phyloP scores from a whole-genome alignment of 2,113 vertebrate genomes.

The Peucedramus taeniatus region DNA sequence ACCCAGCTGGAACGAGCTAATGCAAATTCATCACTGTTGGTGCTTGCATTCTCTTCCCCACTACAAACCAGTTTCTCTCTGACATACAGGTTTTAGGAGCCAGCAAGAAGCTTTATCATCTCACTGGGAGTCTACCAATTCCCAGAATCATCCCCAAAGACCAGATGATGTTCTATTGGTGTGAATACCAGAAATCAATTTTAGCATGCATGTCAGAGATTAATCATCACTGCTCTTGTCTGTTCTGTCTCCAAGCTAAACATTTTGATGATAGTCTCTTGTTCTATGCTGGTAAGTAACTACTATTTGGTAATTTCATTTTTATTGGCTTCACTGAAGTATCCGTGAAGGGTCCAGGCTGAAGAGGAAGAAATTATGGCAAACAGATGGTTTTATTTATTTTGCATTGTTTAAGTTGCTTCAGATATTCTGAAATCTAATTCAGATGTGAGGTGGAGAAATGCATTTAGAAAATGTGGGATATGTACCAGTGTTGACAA shows the following conservation, averaged over 20 bases:
- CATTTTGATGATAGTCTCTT: not conserved
- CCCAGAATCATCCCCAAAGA: not conserved
- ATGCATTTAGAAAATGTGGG: not conserved
- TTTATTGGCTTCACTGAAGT: not conserved
- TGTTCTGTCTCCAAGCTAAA: not conserved
- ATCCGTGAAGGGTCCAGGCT: not conserved
- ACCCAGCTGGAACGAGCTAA: not conserved
- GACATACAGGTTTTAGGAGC: not conserved
- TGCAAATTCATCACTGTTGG: not conserved
- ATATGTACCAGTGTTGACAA: slow-evolving; percentile 7
- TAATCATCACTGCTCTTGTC: not conserved
- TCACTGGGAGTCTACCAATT: not conserved
- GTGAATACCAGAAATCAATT: not conserved
- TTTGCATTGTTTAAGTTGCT: slow-evolving; percentile 9
- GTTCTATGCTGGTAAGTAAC: not conserved
- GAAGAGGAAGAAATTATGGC: not conserved
- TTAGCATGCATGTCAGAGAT: not conserved
- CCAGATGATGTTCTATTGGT: not conserved
- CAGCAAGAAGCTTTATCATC: not conserved
- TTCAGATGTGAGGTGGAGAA: slow-evolving; percentile 37
- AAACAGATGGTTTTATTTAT: slow-evolving; percentile 26
- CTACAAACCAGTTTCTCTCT: not conserved
- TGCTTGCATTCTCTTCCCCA: not conserved
- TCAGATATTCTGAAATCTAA: slow-evolving; percentile 33
- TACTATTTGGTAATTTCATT: not conserved